Percentiles rank a stretch among this genome's conserved stretches.
These are phyloP conservation scores for Zeugodacus cucurbitae DNA, from an alignment of 1,140 invertebrate species.

Conservation along the genomic window DNA sequence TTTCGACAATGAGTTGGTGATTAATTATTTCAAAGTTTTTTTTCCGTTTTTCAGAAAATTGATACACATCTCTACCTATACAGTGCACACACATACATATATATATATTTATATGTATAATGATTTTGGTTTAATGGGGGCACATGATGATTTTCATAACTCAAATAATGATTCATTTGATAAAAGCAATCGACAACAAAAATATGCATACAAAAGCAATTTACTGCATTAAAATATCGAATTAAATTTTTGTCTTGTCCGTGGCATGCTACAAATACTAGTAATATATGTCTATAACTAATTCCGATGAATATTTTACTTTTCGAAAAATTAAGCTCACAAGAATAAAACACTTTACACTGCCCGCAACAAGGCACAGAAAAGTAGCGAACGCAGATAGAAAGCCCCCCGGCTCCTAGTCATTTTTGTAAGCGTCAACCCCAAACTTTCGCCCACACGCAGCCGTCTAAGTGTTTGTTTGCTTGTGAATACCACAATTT, in stretches of 20 bases:
- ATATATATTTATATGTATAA: neutral
- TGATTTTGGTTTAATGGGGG: neutral
- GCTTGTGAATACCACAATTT: neutral
- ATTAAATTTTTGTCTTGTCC: neutral
- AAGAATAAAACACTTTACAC: constrained; percentile 31
- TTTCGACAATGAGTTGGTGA: neutral
- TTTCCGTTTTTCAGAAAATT: neutral
- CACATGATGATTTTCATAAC: neutral
- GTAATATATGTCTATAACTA: neutral
- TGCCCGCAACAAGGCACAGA: neutral
- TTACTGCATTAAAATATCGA: neutral
- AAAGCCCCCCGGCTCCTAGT: neutral
- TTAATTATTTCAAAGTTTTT: neutral
- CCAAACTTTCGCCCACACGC: neutral
- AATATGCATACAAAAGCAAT: neutral
- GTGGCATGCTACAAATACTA: neutral
- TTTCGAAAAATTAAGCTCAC: constrained; percentile 23
- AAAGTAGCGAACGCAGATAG: constrained; percentile 27
- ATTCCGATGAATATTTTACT: neutral
- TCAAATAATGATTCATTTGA: neutral
- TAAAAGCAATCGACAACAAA: neutral
- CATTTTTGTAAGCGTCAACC: neutral
- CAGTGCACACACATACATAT: neutral
- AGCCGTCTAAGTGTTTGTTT: neutral
- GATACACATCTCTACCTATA: neutral